Base-by-base conservation (phyloP, 1,140 invertebrate species). In the Ips nitidus region DNA sequence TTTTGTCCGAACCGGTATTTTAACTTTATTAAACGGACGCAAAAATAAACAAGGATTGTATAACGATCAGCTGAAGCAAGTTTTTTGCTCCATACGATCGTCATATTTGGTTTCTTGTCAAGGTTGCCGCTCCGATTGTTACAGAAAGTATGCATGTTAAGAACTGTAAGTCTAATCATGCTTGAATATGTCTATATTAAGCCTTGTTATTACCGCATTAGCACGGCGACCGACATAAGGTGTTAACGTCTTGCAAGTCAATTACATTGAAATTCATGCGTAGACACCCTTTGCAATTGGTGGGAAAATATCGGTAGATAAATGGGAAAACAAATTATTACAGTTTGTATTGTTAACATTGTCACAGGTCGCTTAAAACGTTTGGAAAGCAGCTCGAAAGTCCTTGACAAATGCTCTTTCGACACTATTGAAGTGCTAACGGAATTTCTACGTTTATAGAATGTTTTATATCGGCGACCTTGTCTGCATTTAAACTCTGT, bases 361-460 rank as follows among this genome's bases (percentile, higher is more conserved):
- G 7, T 22, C 7, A 6, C 45, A 22, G 45, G 45, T 50, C 45
- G 45, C 38, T 56, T 56, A 7, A n/a, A 55, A 59, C 42, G 41
- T 41, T 59, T 59, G 42, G 57, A 59, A 59, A 59, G 57, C 41
- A 40, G 6, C 37, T 8, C 4, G 38, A n/a, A n/a, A 56, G 53
- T 3, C 57, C 57, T 59, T 59, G 57, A 42, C 57, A 59, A 59
- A 38, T 42, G 57, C 5, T 59, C 57, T 59, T 59, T 59, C 57
- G 42, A 59, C 57, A 59, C 42, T 40, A 59, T n/a, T 59, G 37
- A 59, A 41, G 39, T 59, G 57, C 39, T 59, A 59, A 59, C 38
- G 57, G 57, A 59, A 59, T 59, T 59, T 59, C 57, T 59, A 59
- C 57, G 57, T 59, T 59, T 40, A 42, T 59, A 59, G 57, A 59